These are phyloP conservation scores for Crepidodera aurea DNA, from an alignment of 2,888 invertebrate species.

Conservation along the genomic window DNA sequence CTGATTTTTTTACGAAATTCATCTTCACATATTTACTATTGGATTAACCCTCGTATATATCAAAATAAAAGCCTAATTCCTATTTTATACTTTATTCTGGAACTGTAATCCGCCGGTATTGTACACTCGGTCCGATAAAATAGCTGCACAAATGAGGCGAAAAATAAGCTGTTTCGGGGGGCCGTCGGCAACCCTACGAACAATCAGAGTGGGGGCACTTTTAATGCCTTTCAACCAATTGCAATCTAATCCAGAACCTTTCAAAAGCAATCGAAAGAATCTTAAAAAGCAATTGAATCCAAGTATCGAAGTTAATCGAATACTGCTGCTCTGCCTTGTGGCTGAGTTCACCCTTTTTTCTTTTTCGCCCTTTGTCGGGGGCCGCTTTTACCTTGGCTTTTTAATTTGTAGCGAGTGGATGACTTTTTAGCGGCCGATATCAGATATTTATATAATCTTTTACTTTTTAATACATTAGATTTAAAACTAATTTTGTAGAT, in stretches of 20 bases:
- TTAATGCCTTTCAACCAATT: slow-evolving; percentile 62
- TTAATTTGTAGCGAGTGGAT: background rate
- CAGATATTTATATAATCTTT: no score
- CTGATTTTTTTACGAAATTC: no score
- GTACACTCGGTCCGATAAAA: slow-evolving; percentile 49
- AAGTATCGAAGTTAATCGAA: slow-evolving; percentile 61
- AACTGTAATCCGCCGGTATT: slow-evolving; percentile 9
- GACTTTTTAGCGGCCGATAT: background rate
- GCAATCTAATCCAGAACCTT: slow-evolving; percentile 62
- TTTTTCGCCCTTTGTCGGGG: slow-evolving; percentile 10
- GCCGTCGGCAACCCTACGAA: slow-evolving; percentile 26
- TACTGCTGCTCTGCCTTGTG: slow-evolving; percentile 41
- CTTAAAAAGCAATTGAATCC: slow-evolving; percentile 62
- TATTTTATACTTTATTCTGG: slow-evolving; percentile 2
- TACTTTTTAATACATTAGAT: no score
- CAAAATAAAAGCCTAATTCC: no score
- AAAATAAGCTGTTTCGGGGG: slow-evolving; percentile 59
- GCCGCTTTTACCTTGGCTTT: slow-evolving; percentile 11
- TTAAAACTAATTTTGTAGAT: no score
- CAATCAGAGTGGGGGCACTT: slow-evolving; percentile 50
- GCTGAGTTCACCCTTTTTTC: slow-evolving; percentile 17
- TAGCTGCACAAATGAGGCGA: slow-evolving; percentile 62
- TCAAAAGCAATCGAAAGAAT: slow-evolving; percentile 61
- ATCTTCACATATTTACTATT: no score
- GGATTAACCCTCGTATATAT: no score